Conservation (phyloP, 2,888 invertebrate genomes). For the Microctonus brassicae region DNA sequence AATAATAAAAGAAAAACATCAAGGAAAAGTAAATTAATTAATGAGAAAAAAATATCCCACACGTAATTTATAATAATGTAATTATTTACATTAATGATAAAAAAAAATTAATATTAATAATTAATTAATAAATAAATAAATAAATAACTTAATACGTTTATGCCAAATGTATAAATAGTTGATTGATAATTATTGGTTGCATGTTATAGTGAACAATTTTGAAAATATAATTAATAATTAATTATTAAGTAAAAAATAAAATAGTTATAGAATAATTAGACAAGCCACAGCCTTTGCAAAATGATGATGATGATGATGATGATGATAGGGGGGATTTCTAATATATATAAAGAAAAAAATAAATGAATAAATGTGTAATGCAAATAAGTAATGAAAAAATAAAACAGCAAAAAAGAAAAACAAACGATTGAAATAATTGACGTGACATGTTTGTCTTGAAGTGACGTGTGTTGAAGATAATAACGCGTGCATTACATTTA, state of each 20-base stretch:
- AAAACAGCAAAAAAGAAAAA: slow-evolving; percentile 15
- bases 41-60: slow-evolving; percentile 36
- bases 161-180: slow-evolving; percentile 69
- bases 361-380: no score
- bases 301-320: background rate
- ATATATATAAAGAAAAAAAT: background rate
- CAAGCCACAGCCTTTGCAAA: slow-evolving; percentile 20
- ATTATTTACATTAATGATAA: background rate
- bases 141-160: slow-evolving; percentile 65
- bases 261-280: slow-evolving; percentile 1
- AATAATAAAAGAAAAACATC: slow-evolving; percentile 25
- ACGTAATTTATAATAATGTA: slow-evolving; percentile 57
- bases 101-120: background rate
- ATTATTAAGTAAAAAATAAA: slow-evolving; percentile 25
- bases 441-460: slow-evolving; percentile 22
- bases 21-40: slow-evolving; percentile 24
- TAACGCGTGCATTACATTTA: slow-evolving; percentile 27
- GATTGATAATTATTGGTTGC: slow-evolving; percentile 46
- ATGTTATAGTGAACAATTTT: slow-evolving; percentile 29
- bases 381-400: no score
- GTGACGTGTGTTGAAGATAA: slow-evolving; percentile 34
- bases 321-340: background rate
- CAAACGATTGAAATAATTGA: slow-evolving; percentile 27
- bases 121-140: slow-evolving; percentile 55
- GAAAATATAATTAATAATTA: slow-evolving; percentile 8